Evolutionary conservation across 2,797 vertebrate species (phyloP).

Genomic region (Etheostoma nigrum): DNA sequence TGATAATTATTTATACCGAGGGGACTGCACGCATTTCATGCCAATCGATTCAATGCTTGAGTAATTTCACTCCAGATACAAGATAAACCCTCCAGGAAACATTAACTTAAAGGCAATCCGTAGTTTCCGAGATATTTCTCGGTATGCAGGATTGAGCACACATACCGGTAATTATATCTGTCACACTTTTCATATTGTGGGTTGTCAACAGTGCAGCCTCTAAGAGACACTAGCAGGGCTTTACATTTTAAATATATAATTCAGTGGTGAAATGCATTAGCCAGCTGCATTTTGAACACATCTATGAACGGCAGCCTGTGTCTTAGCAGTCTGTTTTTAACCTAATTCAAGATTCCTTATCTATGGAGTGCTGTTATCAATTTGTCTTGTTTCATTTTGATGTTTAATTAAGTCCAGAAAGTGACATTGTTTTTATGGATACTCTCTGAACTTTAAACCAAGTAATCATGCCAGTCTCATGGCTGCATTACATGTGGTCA

Average conservation of each 20-base stretch:
- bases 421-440: neutral
- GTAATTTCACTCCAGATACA: no score
- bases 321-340: neutral
- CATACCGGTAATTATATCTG: no score
- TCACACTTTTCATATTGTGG: neutral
- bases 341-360: slow-evolving; percentile 12
- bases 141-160: neutral
- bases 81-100: no score
- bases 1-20: no score
- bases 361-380: neutral
- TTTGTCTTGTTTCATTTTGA: slow-evolving; percentile 2
- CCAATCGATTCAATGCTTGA: no score
- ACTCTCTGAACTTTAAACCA: neutral
- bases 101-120: no score
- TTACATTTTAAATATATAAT: neutral
- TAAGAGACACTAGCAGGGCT: neutral
- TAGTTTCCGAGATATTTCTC: no score
- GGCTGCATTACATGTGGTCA: neutral
- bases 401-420: neutral
- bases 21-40: no score
- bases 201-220: neutral
- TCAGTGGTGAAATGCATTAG: neutral
- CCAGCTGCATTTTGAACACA: no score
- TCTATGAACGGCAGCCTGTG: neutral
- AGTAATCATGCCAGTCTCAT: neutral